Evolutionary conservation across 2,113 vertebrate species (phyloP), one percentile per base, ranked within the genome.

Genomic region (Paraplagusia blochii): DNA sequence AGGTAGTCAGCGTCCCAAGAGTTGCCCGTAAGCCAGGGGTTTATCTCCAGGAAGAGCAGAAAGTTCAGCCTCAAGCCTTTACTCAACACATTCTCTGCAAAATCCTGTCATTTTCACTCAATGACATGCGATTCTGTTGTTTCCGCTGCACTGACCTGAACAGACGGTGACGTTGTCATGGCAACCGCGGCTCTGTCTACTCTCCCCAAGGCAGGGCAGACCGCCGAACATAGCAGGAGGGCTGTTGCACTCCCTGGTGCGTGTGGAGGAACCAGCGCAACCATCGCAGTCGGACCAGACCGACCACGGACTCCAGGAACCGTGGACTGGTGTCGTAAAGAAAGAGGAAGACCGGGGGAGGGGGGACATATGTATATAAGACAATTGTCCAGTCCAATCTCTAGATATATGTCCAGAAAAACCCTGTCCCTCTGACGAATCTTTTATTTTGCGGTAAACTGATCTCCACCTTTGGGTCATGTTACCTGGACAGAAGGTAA

Each of bases 231-330:
- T 77, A 11, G 90, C 65, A 0, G 93, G 92, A 1, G 94, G 93
- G 22, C 77, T 90, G 73, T 74, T 87, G 34, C 94, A 95, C 0
- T 54, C 50, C 45, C 93, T 72, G 39, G 55, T 89, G 22, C 92
- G 81, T 1, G 79, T 62, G 3, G 92, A 90, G 13, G 81, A 86
- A 0, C 93, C 94, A 0, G 63, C 54, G 9, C 94, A 96, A 0
- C 29, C 55, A 0, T 91, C 84, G 14, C 94, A 96, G 13, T 80
- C 71, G 0, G 92, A 91, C 94, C 94, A 96, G 0, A 17, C 35
- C 0, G 91, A 88, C 93, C 94, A 94, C 0, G 81, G 65, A 33
- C 91, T 82, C 94, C 94, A 96, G 0, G 73, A 84, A 1, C 93
- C 93, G 0, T 94, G 86, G 38, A 92, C 94, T 95, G 61, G 8